Base-by-base conservation (phyloP, 2,888 invertebrate genomes). In the Augiades crinisus region DNA sequence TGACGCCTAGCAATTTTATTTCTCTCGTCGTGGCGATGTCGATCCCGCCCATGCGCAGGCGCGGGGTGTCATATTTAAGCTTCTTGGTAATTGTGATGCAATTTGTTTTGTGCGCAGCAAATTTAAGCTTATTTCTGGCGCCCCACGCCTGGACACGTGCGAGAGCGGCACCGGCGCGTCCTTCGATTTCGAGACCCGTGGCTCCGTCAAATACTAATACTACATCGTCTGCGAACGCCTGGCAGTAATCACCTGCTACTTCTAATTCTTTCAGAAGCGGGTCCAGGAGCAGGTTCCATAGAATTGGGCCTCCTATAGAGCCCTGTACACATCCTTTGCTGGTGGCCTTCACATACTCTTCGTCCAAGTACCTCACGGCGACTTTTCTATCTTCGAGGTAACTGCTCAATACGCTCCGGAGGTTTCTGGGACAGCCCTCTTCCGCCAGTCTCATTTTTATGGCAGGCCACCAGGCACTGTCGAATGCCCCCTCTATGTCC, bases 361-460 rank as follows among this genome's bases (percentile, higher is more conserved):
- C 36, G 8, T 53, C 53, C n/a, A 45, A 45, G 16, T 51, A 54
- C 5, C 31, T 7, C 1, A 51, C 16, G 5, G 7, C 44, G 1
- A 58, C 52, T 16, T 27, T 47, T 12, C 55, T 19, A 21, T 49
- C 31, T 6, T 16, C 17, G 1, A 58, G 36, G 43, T 54, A 57
- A 33, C 41, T 54, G 22, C 22, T 37, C 0, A 58, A 36, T 4
- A 54, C 4, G 1, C 40, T 7, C 3, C 19, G 30, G 2, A 55
- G 6, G 22, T 47, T 38, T 0, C 13, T 3, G 1, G 60, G 62
- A 10, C 54, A 57, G 0, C 38, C 33, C 31, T 53, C 53, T 3
- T 24, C 19, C 3, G 19, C 19, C 19, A 19, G 19, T 2, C 19
- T 2, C 19, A 19, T 19, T 5, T 19, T 19, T 16, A 7, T 33